A percentile compares a stretch with the other conserved stretches of the same genome.
These are phyloP conservation scores for Spondyliosoma cantharus DNA, from an alignment of 2,797 vertebrate genomes.

Conservation along the genomic window DNA sequence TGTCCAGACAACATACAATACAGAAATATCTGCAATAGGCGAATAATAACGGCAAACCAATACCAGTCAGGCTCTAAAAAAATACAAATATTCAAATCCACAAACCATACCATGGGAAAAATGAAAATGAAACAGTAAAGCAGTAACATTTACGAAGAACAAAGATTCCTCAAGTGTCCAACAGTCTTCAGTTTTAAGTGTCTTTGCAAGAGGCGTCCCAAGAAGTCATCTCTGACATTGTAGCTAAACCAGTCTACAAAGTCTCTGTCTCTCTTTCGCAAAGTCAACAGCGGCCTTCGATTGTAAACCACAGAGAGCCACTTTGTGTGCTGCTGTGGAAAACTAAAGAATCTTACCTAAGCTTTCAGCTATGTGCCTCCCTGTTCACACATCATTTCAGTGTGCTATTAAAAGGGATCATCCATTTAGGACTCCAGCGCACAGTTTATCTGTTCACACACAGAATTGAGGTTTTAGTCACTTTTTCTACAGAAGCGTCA, in stretches of 20 bases:
- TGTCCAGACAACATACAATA: too few species aligned
- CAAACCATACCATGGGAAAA: too few species aligned
- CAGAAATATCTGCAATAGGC: too few species aligned
- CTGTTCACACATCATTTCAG: constrained; percentile 40
- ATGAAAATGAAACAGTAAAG: too few species aligned
- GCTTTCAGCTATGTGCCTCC: constrained; percentile 51
- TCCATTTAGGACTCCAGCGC: constrained; percentile 14
- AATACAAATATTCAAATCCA: too few species aligned
- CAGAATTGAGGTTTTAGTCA: constrained; percentile 12
- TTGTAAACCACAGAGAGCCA: constrained; percentile 24
- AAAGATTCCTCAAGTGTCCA: too few species aligned
- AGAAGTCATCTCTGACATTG: background rate
- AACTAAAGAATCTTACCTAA: constrained; percentile 52
- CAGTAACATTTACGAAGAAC: too few species aligned
- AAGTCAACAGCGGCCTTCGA: constrained; percentile 22
- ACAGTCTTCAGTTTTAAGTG: too few species aligned
- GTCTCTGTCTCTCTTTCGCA: background rate
- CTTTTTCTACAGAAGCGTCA: constrained; percentile 12
- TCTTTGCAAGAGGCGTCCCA: background rate
- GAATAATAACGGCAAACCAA: too few species aligned
- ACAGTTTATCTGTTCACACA: background rate
- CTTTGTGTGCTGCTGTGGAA: constrained; percentile 47
- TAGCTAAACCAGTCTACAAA: background rate
- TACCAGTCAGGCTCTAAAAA: too few species aligned
- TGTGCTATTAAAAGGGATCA: constrained; percentile 14